Evolutionary conservation across 64 coral and sea anemone genomes (phyloP).

Genomic region (Orbicella faveolata): DNA sequence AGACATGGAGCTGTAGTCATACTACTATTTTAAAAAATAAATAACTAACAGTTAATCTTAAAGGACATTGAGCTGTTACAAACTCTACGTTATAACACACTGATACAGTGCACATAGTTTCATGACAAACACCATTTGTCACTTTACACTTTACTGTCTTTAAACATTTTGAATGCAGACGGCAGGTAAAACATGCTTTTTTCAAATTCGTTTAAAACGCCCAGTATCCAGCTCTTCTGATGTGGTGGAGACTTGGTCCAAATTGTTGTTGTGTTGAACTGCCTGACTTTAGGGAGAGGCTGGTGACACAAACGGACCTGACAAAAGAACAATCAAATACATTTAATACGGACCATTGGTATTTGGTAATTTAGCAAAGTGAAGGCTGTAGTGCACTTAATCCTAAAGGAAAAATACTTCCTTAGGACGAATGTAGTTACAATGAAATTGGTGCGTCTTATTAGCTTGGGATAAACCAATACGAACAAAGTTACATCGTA

Average conservation of each 20-base stretch:
- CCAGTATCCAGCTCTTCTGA: slow-evolving; percentile 15
- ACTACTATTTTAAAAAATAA: no score
- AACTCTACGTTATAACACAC: slow-evolving; percentile 19
- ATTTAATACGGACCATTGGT: not conserved
- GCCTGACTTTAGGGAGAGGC: not conserved
- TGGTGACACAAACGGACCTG: not conserved
- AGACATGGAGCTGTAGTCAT: no score
- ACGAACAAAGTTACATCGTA: no score
- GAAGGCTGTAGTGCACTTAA: no score
- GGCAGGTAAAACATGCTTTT: not conserved
- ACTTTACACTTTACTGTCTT: not conserved
- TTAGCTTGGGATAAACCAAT: no score
- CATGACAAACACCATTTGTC: not conserved
- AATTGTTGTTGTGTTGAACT: not conserved
- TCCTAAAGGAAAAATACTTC: no score
- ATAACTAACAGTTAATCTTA: not conserved
- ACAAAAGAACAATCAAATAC: not conserved
- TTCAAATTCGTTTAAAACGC: slow-evolving; percentile 4
- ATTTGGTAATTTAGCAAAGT: no score
- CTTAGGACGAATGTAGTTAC: no score
- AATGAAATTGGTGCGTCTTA: no score
- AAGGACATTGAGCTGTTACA: not conserved
- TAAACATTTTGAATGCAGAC: not conserved
- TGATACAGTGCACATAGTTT: slow-evolving; percentile 25
- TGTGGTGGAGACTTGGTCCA: not conserved